Evolutionary conservation across 2,797 vertebrate genomes (phyloP).

Genomic region (Anas capensis): DNA sequence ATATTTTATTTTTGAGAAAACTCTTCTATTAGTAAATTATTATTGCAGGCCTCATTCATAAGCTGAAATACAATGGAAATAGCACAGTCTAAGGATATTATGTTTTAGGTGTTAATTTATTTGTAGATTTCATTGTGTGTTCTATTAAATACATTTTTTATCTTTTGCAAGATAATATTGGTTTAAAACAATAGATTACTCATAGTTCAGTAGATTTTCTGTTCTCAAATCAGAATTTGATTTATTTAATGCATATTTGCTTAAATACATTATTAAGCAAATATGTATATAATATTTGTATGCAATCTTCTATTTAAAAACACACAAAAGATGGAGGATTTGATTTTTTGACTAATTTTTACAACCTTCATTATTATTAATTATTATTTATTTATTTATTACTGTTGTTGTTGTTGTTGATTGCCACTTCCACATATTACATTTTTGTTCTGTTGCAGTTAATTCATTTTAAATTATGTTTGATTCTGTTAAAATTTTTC

Average conservation of each 20-base stretch:
- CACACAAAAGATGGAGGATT: not conserved
- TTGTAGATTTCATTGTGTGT: not conserved
- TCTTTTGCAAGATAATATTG: not conserved
- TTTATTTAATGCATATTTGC: not conserved
- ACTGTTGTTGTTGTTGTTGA: too few species aligned
- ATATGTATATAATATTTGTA: not conserved
- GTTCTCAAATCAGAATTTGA: not conserved
- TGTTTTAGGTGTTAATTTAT: not conserved
- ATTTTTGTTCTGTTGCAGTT: not conserved
- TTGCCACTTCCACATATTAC: not conserved
- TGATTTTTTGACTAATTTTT: not conserved
- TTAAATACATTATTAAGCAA: not conserved
- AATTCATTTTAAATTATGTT: conserved; percentile 13
- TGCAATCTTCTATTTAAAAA: not conserved
- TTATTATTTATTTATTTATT: not conserved
- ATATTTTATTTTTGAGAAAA: not conserved
- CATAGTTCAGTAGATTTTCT: not conserved
- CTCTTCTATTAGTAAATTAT: not conserved
- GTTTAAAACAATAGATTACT: not conserved
- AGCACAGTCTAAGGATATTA: not conserved
- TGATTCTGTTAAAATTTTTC: not conserved
- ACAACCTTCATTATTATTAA: not conserved
- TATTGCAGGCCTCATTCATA: not conserved
- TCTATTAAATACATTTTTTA: not conserved
- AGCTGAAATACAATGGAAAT: not conserved